Evolutionary conservation across 1,140 invertebrate genomes (phyloP).

Genomic region (Mactra quadrangularis): DNA sequence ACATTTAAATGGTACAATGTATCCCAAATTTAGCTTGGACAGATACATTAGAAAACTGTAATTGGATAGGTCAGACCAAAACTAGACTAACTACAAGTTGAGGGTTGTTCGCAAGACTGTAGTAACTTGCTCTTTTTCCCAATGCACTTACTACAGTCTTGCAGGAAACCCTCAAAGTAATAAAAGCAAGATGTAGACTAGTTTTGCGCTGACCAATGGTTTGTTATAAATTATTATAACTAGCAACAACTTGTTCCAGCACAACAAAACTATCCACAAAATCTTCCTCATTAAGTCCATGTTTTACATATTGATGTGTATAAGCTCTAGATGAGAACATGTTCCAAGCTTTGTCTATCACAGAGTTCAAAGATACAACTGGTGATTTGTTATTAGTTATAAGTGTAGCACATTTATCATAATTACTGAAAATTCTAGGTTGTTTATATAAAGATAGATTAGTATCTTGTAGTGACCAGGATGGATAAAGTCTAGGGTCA

Average conservation of each 20-base stretch:
- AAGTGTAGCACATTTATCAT: conserved; percentile 81
- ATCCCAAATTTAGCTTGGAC: too few species aligned
- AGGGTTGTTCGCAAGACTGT: too few species aligned
- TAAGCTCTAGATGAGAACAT: conserved; percentile 83
- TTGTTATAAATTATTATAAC: conserved; percentile 79
- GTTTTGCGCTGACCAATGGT: too few species aligned
- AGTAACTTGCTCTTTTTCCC: too few species aligned
- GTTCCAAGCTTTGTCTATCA: conserved; percentile 82
- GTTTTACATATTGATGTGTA: conserved; percentile 82
- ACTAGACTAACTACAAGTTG: too few species aligned
- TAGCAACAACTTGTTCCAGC: conserved; percentile 81
- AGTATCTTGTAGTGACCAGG: conserved; percentile 76
- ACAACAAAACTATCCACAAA: conserved; percentile 83
- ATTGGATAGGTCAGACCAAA: too few species aligned
- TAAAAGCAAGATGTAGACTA: too few species aligned
- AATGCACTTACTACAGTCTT: too few species aligned
- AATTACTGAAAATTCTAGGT: conserved; percentile 75
- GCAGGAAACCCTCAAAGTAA: too few species aligned
- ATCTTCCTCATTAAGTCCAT: conserved; percentile 81
- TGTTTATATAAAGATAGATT: conserved; percentile 65
- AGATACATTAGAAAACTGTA: too few species aligned
- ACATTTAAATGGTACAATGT: too few species aligned
- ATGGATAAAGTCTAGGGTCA: conserved; percentile 77
- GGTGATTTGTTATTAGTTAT: conserved; percentile 80
- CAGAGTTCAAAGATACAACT: conserved; percentile 72